phyloP scores from a whole-genome alignment of 2,797 vertebrate species.

The Apodemus agrarius region DNA sequence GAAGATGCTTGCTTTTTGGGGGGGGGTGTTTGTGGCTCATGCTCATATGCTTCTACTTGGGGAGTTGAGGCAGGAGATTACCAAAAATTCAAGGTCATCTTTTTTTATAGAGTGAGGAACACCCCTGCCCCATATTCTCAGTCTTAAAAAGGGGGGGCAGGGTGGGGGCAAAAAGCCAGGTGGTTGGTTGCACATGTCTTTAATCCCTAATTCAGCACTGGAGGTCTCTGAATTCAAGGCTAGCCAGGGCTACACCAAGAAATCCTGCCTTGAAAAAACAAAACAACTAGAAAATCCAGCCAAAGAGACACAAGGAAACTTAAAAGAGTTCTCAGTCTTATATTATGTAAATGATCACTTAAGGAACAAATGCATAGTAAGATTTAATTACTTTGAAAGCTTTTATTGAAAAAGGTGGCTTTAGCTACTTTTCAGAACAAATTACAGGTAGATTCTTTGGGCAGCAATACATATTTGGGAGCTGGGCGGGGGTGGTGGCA shows the following conservation, averaged over 20 bases:
- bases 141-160: neutral
- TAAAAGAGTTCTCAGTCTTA: neutral
- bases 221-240: neutral
- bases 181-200: neutral
- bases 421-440: slow-evolving; percentile 52
- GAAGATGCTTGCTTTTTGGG: neutral
- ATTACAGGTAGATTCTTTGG: slow-evolving; percentile 4
- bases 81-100: neutral
- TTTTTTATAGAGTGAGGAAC: neutral
- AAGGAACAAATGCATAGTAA: slow-evolving; percentile 19
- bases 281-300: neutral
- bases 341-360: neutral
- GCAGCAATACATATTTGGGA: neutral
- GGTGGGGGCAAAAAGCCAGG: neutral
- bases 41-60: neutral
- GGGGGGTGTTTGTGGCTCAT: neutral
- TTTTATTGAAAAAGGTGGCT: slow-evolving; percentile 31
- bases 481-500: too few relatives aligned
- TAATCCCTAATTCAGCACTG: neutral
- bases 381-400: slow-evolving; percentile 55
- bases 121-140: neutral
- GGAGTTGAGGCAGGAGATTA: neutral
- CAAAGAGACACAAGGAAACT: neutral
- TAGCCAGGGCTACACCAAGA: neutral
- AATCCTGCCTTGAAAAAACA: neutral